Evolutionary conservation across 2,113 vertebrate species (phyloP).

Genomic region (Sorex araneus): DNA sequence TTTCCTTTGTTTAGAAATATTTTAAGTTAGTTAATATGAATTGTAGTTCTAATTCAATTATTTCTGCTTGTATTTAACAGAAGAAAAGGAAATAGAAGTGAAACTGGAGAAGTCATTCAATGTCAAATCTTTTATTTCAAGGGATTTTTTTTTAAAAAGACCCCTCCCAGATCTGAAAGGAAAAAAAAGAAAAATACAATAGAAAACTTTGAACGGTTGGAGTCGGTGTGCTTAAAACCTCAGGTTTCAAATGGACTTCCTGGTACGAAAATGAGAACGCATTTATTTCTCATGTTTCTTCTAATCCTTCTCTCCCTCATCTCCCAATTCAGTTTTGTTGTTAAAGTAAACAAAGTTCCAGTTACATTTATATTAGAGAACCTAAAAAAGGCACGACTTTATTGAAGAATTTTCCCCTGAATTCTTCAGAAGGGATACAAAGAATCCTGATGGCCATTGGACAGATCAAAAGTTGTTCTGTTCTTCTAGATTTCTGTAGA

Average conservation of each 20-base stretch:
- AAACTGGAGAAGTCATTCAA: constrained; percentile 13
- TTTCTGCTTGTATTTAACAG: constrained; percentile 16
- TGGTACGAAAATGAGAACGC: neutral
- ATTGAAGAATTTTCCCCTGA: constrained; percentile 26
- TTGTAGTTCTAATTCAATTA: neutral
- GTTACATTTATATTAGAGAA: constrained; percentile 43
- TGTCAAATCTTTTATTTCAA: constrained; percentile 39
- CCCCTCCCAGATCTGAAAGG: neutral
- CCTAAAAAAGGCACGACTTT: neutral
- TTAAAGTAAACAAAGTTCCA: constrained; percentile 32
- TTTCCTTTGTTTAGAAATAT: neutral
- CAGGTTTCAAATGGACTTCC: constrained; percentile 55
- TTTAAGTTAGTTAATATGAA: constrained; percentile 49
- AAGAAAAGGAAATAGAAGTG: constrained; percentile 58
- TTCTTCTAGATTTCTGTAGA: neutral
- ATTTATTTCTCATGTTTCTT: neutral
- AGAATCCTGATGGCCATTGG: constrained; percentile 16
- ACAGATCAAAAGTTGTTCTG: constrained; percentile 9
- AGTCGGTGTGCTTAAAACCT: neutral
- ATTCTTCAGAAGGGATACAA: constrained; percentile 28
- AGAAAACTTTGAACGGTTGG: neutral
- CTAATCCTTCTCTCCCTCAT: neutral
- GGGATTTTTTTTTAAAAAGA: constrained; percentile 47
- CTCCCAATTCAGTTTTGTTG: neutral
- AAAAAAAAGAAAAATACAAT: neutral